Base-by-base conservation (phyloP, 2,888 invertebrate genomes). In the Zaprionus bogoriensis region DNA sequence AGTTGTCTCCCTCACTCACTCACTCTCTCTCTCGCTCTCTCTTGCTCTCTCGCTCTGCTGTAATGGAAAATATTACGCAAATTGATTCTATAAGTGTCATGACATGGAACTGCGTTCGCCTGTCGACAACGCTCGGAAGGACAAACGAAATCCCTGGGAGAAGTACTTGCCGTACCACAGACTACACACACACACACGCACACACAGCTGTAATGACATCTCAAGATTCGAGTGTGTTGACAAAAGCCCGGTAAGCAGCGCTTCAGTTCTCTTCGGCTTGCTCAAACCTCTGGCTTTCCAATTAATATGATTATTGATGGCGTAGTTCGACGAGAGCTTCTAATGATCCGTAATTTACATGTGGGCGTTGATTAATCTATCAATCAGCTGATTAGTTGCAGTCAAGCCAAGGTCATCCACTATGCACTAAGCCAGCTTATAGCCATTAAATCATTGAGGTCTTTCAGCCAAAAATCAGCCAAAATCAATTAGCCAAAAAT, bases 281-380 rank as follows among this genome's bases (percentile, higher is more conserved):
- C 47, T 60, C 50, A 45, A 7, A 4, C 32, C 9, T 17, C 32
- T 57, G 52, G 39, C 38, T 27, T 48, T 47, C 59, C 63, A 70
- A 80, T 83, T 76, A 86, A 79, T 76, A 70, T 54, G 62, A 74
- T 70, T 85, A 86, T 86, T 74, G 70, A 80, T 61, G 59, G n/a
- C n/a, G n/a, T 42, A 25, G 51, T 47, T 44, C 46, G 51, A 51
- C 57, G 48, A 30, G 70, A 69, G 44, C 44, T 28, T 28, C 22
- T 48, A 58, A 48, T 51, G 46, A n/a, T n/a, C 68, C 58, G 65
- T 12, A 46, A 54, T 63, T 65, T 47, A 30, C 60, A 50, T 30
- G 30, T 55, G 55, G 51, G 62, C 46, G 67, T 63, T 79, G 70
- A 82, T 76, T 82, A 67, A 74, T 67, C n/a, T n/a, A 55, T 67